Conservation (phyloP, 2,113 vertebrate genomes). For the Austrofundulus limnaeus region DNA sequence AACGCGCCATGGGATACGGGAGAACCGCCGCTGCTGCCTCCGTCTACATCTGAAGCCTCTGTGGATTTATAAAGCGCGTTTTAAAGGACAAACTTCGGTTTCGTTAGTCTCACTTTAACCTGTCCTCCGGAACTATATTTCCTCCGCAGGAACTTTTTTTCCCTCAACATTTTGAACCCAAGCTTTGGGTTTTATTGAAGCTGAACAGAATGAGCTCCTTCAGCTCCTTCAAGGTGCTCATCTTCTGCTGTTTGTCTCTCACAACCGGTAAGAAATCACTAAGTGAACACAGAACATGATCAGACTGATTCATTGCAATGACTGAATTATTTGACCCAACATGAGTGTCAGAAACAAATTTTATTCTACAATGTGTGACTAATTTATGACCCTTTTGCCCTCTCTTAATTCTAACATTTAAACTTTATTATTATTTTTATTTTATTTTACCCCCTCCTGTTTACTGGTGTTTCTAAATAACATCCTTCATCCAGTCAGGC, state of each 20-base stretch:
- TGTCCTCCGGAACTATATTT: constrained; percentile 6
- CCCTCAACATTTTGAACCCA: constrained; percentile 16
- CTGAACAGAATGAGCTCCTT: constrained; percentile 61
- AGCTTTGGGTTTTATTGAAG: constrained; percentile 33
- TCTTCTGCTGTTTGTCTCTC: constrained; percentile 53
- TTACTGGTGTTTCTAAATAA: too few species aligned
- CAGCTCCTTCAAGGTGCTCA: constrained; percentile 40
- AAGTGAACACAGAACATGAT: background rate
- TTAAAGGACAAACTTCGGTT: background rate
- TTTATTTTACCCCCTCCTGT: background rate
- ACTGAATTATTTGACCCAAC: background rate
- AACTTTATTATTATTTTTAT: background rate
- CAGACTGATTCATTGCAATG: background rate
- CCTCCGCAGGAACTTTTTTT: constrained; percentile 1
- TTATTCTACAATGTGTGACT: background rate
- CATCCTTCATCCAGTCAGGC: background rate
- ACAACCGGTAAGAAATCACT: constrained; percentile 67
- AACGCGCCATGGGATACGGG: constrained; percentile 51
- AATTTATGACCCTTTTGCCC: background rate
- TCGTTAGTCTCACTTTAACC: too few species aligned
- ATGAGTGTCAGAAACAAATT: background rate
- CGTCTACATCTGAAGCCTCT: constrained; percentile 37
- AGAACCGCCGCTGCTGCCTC: constrained; percentile 13
- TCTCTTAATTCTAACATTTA: background rate
- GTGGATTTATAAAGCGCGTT: constrained; percentile 19